Percentiles rank a stretch among this genome's conserved stretches.
Evolutionary conservation across 2,113 vertebrate genomes (phyloP).

Genomic region (Pagrus major): DNA sequence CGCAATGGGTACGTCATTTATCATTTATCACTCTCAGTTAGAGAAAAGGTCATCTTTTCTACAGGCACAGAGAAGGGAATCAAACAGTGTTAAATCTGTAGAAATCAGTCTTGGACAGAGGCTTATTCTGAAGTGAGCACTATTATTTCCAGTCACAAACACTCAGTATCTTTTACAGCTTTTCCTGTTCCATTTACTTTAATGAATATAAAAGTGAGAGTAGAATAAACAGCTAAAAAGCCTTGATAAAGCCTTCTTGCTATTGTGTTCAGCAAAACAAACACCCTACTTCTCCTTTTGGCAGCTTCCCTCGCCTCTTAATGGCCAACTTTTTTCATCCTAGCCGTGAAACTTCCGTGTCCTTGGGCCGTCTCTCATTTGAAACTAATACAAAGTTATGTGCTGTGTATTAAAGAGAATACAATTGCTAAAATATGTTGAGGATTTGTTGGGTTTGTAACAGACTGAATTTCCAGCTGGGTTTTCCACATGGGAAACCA

Average conservation of each 20-base stretch:
- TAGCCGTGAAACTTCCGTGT: conserved; percentile 64
- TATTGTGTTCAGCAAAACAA: conserved; percentile 48
- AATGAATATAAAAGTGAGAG: conserved; percentile 8
- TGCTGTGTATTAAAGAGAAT: conserved; percentile 5
- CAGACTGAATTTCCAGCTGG: conserved; percentile 36
- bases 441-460: conserved; percentile 33
- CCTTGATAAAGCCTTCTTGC: background rate
- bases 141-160: conserved; percentile 26
- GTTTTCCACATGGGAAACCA: conserved; percentile 46
- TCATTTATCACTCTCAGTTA: conserved; percentile 58
- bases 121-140: background rate
- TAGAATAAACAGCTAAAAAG: conserved; percentile 9
- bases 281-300: conserved; percentile 76
- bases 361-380: conserved; percentile 41
- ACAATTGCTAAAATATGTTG: background rate
- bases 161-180: background rate
- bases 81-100: background rate
- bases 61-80: conserved; percentile 4
- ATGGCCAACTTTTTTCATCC: conserved; percentile 35
- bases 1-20: conserved; percentile 85
- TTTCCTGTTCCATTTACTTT: background rate
- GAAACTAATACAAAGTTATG: conserved; percentile 35
- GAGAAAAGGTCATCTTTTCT: conserved; percentile 57
- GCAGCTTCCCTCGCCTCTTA: conserved; percentile 59
- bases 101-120: background rate